phyloP scores from a whole-genome alignment of 2,797 vertebrate species.

The Novumbra hubbsi region DNA sequence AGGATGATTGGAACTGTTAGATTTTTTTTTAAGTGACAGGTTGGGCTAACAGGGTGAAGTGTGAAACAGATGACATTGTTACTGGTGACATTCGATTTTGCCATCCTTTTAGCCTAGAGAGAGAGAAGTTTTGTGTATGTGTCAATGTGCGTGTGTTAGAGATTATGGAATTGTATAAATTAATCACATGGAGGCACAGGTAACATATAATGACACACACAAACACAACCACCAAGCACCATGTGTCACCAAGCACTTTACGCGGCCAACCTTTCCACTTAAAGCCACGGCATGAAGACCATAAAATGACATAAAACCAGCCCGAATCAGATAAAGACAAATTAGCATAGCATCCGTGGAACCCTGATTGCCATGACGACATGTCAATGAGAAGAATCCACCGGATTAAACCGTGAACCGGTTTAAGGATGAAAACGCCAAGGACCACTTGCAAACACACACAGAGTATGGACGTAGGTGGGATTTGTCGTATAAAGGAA shows the following conservation, averaged over 20 bases:
- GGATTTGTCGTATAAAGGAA: no score
- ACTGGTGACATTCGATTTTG: not conserved
- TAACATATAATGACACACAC: slow-evolving; percentile 11
- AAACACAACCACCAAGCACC: slow-evolving; percentile 41
- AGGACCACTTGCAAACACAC: not conserved
- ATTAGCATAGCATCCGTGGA: slow-evolving; percentile 55
- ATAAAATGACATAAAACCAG: slow-evolving; percentile 68
- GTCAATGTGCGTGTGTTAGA: slow-evolving; percentile 21
- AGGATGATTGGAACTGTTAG: not conserved
- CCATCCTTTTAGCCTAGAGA: not conserved
- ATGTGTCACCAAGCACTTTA: no score
- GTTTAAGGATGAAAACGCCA: slow-evolving; percentile 31
- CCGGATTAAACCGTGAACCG: not conserved
- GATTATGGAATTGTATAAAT: slow-evolving; percentile 11
- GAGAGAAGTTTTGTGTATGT: slow-evolving; percentile 5
- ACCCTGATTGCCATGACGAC: slow-evolving; percentile 31
- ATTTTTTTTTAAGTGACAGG: not conserved
- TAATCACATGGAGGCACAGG: not conserved
- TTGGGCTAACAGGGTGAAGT: not conserved
- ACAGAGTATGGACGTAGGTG: not conserved
- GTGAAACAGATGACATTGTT: not conserved
- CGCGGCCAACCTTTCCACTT: slow-evolving; percentile 47
- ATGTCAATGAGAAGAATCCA: not conserved
- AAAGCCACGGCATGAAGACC: slow-evolving; percentile 59
- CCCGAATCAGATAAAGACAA: slow-evolving; percentile 61